A percentile compares a stretch with the other conserved stretches of the same genome.
These are phyloP conservation scores for Drosophila jambulina DNA, from an alignment of 1,140 invertebrate genomes.

Conservation along the genomic window DNA sequence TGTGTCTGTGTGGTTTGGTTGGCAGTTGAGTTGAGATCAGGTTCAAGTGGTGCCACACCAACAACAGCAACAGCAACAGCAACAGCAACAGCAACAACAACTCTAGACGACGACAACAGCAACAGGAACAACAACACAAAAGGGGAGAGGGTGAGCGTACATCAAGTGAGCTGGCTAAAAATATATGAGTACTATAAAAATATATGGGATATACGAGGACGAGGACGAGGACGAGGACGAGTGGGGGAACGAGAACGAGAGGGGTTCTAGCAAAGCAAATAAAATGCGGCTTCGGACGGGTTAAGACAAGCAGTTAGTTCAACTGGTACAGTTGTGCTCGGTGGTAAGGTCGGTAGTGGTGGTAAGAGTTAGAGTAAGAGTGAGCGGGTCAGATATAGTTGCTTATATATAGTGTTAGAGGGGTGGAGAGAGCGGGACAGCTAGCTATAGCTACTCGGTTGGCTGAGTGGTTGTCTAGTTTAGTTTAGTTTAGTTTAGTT, in stretches of 20 bases:
- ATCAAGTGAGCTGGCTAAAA: constrained; percentile 35
- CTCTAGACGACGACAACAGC: neutral
- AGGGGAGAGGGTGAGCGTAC: constrained; percentile 7
- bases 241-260: neutral
- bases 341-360: neutral
- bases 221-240: neutral
- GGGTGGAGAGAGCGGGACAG: neutral
- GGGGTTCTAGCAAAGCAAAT: constrained; percentile 9
- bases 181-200: constrained; percentile 20
- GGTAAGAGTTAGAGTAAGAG: neutral
- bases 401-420: neutral
- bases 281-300: constrained; percentile 34
- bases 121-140: constrained; percentile 22
- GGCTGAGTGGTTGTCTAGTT: constrained; percentile 51
- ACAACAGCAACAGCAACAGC: constrained; percentile 16
- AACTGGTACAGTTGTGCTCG: constrained; percentile 31
- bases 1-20: constrained; percentile 27
- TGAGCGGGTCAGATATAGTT: neutral
- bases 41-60: constrained; percentile 54
- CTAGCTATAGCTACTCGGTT: constrained; percentile 20
- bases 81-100: neutral
- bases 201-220: constrained; percentile 13
- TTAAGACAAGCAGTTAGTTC: constrained; percentile 28
- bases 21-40: constrained; percentile 43
- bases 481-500: constrained; percentile 16